Percentiles rank a stretch among this genome's conserved stretches.
phyloP scores from a whole-genome alignment of 30 jellyfish, hydroid and myxozoan species.

The Haliclystus octoradiatus region DNA sequence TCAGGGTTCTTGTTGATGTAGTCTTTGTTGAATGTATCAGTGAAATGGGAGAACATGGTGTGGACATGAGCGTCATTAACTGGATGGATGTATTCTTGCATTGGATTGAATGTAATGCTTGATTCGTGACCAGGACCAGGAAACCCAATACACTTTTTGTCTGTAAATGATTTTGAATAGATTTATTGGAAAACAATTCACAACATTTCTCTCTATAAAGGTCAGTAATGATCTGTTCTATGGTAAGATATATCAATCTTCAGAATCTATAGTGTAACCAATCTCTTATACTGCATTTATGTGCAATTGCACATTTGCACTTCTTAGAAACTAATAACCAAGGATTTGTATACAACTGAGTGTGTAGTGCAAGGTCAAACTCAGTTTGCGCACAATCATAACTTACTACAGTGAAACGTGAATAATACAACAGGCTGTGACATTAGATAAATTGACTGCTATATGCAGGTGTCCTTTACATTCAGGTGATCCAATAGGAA shows the following conservation, averaged over 20 bases:
- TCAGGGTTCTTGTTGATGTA: slow-evolving; percentile 16
- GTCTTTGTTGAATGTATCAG: slow-evolving; percentile 25
- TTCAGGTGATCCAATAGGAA: no score
- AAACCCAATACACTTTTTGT: slow-evolving; percentile 26
- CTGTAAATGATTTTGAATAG: not conserved
- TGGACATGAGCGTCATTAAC: slow-evolving; percentile 48
- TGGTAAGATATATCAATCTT: no score
- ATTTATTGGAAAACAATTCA: no score
- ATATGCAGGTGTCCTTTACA: no score
- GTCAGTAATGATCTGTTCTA: no score
- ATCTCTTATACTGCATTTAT: not conserved
- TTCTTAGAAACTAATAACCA: not conserved
- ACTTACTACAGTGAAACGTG: no score
- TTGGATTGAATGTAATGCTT: slow-evolving; percentile 49
- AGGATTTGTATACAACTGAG: not conserved
- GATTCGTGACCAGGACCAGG: slow-evolving; percentile 99
- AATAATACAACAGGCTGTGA: no score
- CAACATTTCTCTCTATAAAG: no score
- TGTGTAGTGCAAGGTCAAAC: no score
- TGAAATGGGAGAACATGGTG: slow-evolving; percentile 45
- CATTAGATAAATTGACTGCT: no score
- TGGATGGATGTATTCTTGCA: slow-evolving; percentile 66
- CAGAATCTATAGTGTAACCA: no score
- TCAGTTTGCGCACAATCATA: no score
- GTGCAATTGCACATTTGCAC: not conserved